Conservation (phyloP, 35 echinoderm and acorn worm genomes). For the Lytechinus pictus region DNA sequence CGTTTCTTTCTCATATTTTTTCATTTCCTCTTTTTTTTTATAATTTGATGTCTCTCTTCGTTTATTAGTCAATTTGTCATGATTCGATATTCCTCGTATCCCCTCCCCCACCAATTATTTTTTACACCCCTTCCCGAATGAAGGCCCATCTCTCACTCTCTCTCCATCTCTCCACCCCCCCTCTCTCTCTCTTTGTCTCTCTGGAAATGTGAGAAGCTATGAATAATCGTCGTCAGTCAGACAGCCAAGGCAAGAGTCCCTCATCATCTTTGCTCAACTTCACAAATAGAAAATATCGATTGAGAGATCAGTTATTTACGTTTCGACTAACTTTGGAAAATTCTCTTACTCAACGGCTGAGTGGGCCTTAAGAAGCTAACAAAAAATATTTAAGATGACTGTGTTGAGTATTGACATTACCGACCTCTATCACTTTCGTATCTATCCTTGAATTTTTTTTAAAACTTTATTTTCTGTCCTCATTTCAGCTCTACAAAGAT, state of each 20-base stretch:
- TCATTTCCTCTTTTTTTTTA: not conserved
- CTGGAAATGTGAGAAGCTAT: not conserved
- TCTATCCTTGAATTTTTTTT: not conserved
- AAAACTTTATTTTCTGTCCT: not conserved
- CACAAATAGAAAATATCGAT: constrained; percentile 45
- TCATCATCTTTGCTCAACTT: constrained; percentile 9
- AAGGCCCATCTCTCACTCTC: not conserved
- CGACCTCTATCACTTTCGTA: not conserved
- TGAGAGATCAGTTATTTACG: constrained; percentile 38
- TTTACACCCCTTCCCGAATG: not conserved
- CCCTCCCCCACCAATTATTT: not conserved
- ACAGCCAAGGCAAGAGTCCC: constrained; percentile 17
- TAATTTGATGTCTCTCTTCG: not conserved
- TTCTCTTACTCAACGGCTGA: not conserved
- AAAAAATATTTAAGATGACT: not conserved
- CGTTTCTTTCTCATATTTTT: not conserved
- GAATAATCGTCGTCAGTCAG: constrained; percentile 15
- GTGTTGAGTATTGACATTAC: not conserved
- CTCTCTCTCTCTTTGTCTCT: not conserved
- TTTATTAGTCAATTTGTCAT: not conserved
- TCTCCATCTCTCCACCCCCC: not conserved
- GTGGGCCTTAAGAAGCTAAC: not conserved
- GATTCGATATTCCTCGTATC: too few species aligned
- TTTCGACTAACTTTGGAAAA: not conserved
- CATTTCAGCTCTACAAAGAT: not conserved